Base-by-base conservation (phyloP, 1,140 invertebrate species). In the Drosophila ercepeae region DNA sequence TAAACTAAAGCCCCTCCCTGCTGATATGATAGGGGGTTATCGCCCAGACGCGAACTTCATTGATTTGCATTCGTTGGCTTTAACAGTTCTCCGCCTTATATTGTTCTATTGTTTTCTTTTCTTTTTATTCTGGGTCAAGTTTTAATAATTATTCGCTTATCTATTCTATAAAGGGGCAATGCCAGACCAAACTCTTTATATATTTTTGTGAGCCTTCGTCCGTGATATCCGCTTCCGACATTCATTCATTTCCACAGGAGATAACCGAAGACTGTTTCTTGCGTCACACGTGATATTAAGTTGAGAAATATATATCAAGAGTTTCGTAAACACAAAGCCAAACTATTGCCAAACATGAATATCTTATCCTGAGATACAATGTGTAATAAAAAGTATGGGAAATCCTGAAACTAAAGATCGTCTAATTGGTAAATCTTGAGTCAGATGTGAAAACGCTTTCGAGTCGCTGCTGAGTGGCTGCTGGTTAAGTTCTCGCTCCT, bases 21-120 rank as follows among this genome's bases (percentile, higher is more conserved):
- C 78, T 83, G 78, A 83, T 83, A 83, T 78, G 58, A 78, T 78
- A 78, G 29, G 52, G 45, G 79, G 79, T 84, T 84, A 84, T 84
- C 79, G 75, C 41, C 65, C 59, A 75, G 70, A 67, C 70, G 41
- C 71, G 63, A 78, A 84, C 79, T 72, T 75, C 74, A 58, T 76
- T 79, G 65, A 75, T 79, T 84, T 86, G 59, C 63, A 78, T 83
- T 77, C 57, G 55, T 46, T 45, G 25, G 19, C 48, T 60, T 13
- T 45, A 11, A 46, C 29, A 41, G 51, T 52, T 60, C 19, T 23
- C 36, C 11, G 27, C 19, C 55, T 48, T 41, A n/a, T 9, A 21
- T 50, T 9, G 18, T 50, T 55, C 46, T 19, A 13, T 44, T 52
- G 4, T 7, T 14, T 14, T 14, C 34, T 42, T 52, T 48, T 41